Evolutionary conservation across 1,140 invertebrate species (phyloP).

Genomic region (Cyclargus thomasi): DNA sequence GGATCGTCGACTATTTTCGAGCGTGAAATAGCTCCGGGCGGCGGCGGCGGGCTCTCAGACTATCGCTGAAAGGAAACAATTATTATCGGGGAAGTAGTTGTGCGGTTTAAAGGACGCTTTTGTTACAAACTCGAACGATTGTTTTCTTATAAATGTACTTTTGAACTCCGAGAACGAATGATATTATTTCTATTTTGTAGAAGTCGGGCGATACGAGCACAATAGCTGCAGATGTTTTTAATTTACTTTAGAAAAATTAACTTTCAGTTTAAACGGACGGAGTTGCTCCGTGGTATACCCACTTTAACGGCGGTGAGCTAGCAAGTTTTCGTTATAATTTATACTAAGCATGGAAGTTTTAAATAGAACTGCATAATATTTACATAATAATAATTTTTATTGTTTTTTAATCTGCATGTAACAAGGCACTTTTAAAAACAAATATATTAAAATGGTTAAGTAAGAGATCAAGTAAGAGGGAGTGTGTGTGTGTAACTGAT

Average conservation of each 20-base stretch:
- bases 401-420: too few species aligned
- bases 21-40: slow-evolving; percentile 7
- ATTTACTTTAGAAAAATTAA: neutral
- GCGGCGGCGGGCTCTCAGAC: neutral
- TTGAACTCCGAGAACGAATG: neutral
- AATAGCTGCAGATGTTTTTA: neutral
- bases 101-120: neutral
- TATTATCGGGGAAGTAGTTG: slow-evolving; percentile 2
- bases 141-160: slow-evolving; percentile 1
- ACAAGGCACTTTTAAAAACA: too few species aligned
- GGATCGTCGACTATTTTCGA: neutral
- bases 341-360: neutral
- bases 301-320: neutral
- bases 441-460: too few species aligned
- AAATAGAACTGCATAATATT: too few species aligned
- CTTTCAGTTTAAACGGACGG: neutral
- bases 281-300: neutral
- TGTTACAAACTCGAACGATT: neutral
- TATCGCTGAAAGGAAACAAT: slow-evolving; percentile 10
- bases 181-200: neutral
- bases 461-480: too few species aligned
- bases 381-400: too few species aligned
- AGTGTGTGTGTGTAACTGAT: too few species aligned
- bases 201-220: neutral
- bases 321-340: neutral